phyloP scores from a whole-genome alignment of 1,140 invertebrate species.

The Phymorhynchus buccinoides region DNA sequence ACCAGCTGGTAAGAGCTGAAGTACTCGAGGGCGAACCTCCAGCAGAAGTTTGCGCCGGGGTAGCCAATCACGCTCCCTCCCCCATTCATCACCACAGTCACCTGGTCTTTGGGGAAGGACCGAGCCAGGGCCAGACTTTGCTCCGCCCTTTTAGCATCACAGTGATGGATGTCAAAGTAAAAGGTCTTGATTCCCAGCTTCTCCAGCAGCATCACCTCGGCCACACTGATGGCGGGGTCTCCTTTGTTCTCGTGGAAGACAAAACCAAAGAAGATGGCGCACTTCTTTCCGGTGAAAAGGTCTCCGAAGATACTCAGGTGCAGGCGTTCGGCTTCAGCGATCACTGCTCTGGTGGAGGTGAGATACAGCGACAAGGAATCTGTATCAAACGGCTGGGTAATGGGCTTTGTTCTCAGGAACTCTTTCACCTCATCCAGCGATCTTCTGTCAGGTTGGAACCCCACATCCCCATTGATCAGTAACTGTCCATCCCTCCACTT shows the following conservation, averaged over 20 bases:
- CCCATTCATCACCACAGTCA: slow-evolving; percentile 47
- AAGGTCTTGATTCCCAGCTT: slow-evolving; percentile 41
- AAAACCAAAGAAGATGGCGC: slow-evolving; percentile 50
- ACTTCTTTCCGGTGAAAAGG: slow-evolving; percentile 30
- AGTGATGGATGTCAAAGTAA: slow-evolving; percentile 43
- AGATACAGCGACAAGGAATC: slow-evolving; percentile 37
- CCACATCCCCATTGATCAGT: not conserved
- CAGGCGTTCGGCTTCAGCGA: slow-evolving; percentile 46
- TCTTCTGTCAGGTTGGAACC: not conserved
- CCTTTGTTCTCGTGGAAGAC: slow-evolving; percentile 51
- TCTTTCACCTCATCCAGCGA: not conserved
- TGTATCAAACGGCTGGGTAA: slow-evolving; percentile 27
- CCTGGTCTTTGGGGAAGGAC: slow-evolving; percentile 36
- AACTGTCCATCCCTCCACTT: not conserved
- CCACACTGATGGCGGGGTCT: slow-evolving; percentile 50
- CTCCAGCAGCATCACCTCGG: slow-evolving; percentile 46
- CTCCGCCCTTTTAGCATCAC: not conserved
- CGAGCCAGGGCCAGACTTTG: slow-evolving; percentile 5
- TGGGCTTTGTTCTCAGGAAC: not conserved
- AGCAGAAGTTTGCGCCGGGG: not conserved
- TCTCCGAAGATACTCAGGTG: slow-evolving; percentile 37
- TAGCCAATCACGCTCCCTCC: slow-evolving; percentile 53
- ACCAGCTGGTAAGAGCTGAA: slow-evolving; percentile 40
- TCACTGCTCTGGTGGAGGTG: slow-evolving; percentile 35
- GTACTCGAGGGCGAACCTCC: slow-evolving; percentile 15